Base-by-base conservation (phyloP, 2,113 vertebrate genomes). In the Apteryx mantelli region DNA sequence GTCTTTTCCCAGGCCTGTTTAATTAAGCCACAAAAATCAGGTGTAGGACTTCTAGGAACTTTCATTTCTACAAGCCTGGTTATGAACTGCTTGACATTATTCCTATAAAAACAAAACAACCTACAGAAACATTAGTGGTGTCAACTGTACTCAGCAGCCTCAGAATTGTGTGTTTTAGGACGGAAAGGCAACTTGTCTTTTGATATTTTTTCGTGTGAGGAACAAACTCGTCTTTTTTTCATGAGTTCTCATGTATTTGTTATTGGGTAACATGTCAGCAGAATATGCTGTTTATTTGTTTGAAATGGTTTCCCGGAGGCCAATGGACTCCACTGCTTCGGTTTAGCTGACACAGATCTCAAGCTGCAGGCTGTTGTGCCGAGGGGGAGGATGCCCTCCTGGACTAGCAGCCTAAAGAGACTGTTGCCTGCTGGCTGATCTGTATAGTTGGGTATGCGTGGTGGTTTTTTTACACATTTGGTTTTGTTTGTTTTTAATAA, bases 401-500 rank as follows among this genome's bases (percentile, higher is more conserved):
- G 84, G 78, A 25, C 32, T 24, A 40, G 73, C 74, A 22, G 6
- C 24, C 73, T 36, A 3, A 60, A 79, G 89, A 69, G 80, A 58
- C 73, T 42, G 70, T 94, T 77, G 21, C 70, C 86, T 86, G 88
- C 83, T 89, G 87, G 70, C 89, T 91, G 65, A 85, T 19, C 86
- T 93, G 77, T 92, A 36, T 58, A 17, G 80, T 63, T 77, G 55
- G 40, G 36, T 87, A 19, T 74, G 77, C 93, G 85, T 96, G 87
- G 88, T n/a, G 77, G 55, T 82, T 81, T 86, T 52, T 15, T 46
- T 65, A 30, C 9, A 10, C 55, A 61, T 38, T 60, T 60, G 56
- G 30, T 94, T 44, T 50, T 84, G 50, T 88, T 83, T 95, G 66
- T 82, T 94, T 63, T 61, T 94, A 96, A 66, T 56, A 69, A 95